Conservation (phyloP, 2,888 invertebrate genomes). For the Drosophila ezoana region DNA sequence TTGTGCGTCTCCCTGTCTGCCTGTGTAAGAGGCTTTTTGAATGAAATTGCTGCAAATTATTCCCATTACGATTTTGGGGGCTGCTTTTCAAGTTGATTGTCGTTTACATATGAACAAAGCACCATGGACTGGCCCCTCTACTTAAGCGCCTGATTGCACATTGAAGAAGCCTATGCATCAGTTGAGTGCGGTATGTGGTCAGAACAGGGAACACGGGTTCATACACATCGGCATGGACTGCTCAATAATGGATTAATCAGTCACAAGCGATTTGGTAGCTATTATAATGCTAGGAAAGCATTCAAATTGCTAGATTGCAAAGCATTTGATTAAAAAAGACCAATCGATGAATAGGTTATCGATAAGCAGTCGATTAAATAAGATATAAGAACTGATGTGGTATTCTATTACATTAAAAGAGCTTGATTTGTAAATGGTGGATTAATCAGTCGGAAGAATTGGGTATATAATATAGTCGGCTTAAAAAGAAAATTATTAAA, state of each 20-base stretch:
- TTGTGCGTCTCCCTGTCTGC: slow-evolving; percentile 7
- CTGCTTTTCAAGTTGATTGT: slow-evolving; percentile 74
- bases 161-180: slow-evolving; percentile 28
- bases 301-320: neutral
- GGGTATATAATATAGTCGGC: too few species aligned
- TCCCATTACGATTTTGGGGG: slow-evolving; percentile 76
- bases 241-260: slow-evolving; percentile 45
- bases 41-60: slow-evolving; percentile 80
- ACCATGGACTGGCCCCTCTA: slow-evolving; percentile 16
- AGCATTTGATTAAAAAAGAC: neutral
- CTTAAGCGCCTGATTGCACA: slow-evolving; percentile 55
- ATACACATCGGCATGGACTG: neutral
- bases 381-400: too few species aligned
- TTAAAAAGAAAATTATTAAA: too few species aligned
- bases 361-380: neutral
- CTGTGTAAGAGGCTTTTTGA: slow-evolving; percentile 57
- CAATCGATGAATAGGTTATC: slow-evolving; percentile 1
- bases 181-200: slow-evolving; percentile 25
- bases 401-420: too few species aligned
- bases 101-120: slow-evolving; percentile 72
- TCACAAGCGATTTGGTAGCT: slow-evolving; percentile 12
- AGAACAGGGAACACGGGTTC: neutral
- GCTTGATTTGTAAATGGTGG: too few species aligned
- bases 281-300: neutral
- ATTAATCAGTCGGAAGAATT: too few species aligned